These are phyloP conservation scores for Ceyx erithaca DNA, from an alignment of 2,797 vertebrate genomes.

Conservation along the genomic window DNA sequence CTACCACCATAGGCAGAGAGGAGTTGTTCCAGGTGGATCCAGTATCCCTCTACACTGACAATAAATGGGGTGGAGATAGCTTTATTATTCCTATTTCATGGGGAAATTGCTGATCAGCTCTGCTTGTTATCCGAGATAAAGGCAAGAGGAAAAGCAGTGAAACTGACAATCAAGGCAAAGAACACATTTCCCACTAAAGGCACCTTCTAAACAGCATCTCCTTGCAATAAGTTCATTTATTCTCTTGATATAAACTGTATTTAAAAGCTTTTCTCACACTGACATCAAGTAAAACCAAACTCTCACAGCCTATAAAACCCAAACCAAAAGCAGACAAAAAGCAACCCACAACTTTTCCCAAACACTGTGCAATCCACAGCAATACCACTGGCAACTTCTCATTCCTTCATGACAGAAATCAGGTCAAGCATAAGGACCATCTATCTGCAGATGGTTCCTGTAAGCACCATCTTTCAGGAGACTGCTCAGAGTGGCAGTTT, in stretches of 20 bases:
- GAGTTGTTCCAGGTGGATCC: not conserved
- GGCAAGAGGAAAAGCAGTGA: not conserved
- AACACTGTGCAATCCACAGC: not conserved
- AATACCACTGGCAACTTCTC: not conserved
- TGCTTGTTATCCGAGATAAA: not conserved
- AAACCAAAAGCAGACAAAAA: not conserved
- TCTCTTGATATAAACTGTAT: not conserved
- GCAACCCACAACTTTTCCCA: not conserved
- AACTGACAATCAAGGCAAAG: not conserved
- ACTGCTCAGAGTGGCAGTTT: not conserved
- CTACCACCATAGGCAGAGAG: not conserved
- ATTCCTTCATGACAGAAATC: not conserved
- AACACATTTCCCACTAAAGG: not conserved
- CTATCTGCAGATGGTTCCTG: not conserved
- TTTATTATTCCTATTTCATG: conserved; percentile 39
- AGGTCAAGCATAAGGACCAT: not conserved
- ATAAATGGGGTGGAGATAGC: not conserved
- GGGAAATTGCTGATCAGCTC: conserved; percentile 25
- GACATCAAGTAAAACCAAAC: not conserved
- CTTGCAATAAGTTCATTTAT: not conserved
- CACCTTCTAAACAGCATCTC: not conserved
- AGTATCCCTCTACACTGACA: not conserved
- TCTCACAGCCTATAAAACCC: not conserved
- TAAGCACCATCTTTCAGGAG: not conserved
- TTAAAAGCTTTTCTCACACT: not conserved